Evolutionary conservation across 2,888 invertebrate species (phyloP), one percentile per base, ranked within the genome.

Genomic region (Microctonus aethiopoides): DNA sequence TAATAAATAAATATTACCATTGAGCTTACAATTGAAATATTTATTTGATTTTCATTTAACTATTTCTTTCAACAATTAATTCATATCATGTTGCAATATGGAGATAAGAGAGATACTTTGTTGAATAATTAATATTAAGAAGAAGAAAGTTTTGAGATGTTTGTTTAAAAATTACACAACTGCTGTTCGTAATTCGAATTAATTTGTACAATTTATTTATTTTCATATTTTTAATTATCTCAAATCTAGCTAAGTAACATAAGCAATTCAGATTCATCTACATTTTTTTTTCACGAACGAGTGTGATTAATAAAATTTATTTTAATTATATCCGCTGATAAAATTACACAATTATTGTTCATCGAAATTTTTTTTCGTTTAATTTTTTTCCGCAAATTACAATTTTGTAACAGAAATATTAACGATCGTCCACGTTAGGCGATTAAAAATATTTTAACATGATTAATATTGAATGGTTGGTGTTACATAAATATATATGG

Each of bases 151-250:
- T 3, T 46, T 29, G 29, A 29, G 3, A 29, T 7, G 9, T 24
- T 57, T 16, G 2, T 13, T 5, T 16, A n/a, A n/a, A 5, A 34
- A 16, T 6, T 29, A 26, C 16, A 32, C n/a, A 57, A 68, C 69
- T 36, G 65, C 57, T 66, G 67, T 69, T 71, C 69, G 71, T 71
- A 74, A 72, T 69, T 74, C 71, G 72, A 74, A 67, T 67, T 67
- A 71, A 70, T 72, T 71, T 72, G 71, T 74, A 74, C 74, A 75
- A 54, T 72, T 68, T 29, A 54, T 66, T 34, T 7, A n/a, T 46
- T 46, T 41, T n/a, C 20, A 1, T 20, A 16, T 46, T n/a, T 20
- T 46, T 46, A 46, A 16, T 46, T 9, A 46, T 46, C 16, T 3
- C 46, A 16, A 32, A 16, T 57, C 20, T 34, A 57, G 16, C 57